These are phyloP conservation scores for Emys orbicularis DNA, from an alignment of 2,797 vertebrate species.

Conservation along the genomic window DNA sequence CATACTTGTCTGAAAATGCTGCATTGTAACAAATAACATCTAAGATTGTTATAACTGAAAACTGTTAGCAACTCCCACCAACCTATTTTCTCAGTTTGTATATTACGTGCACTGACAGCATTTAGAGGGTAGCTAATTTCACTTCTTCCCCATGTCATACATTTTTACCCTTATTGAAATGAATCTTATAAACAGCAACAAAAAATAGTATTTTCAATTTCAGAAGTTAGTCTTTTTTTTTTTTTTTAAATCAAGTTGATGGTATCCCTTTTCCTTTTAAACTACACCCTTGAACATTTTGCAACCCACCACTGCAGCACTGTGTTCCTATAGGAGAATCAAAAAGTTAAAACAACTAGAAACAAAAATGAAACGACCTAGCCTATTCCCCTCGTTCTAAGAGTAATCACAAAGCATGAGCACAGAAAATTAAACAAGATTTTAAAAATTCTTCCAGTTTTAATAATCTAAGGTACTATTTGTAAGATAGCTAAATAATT, in stretches of 20 bases:
- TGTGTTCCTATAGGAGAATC: background rate
- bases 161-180: conserved; percentile 37
- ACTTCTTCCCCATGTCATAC: background rate
- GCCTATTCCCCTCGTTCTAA: background rate
- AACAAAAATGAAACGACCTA: background rate
- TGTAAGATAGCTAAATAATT: background rate
- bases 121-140: background rate
- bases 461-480: background rate
- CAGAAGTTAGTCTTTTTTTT: background rate
- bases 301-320: background rate
- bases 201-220: conserved; percentile 3
- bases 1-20: conserved; percentile 14
- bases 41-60: background rate
- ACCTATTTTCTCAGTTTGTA: conserved; percentile 16
- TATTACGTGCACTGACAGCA: background rate
- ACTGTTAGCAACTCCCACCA: background rate
- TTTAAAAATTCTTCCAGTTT: background rate
- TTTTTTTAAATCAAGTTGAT: conserved; percentile 57
- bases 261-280: conserved; percentile 10
- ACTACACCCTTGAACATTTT: conserved; percentile 16
- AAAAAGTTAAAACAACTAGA: accelerated
- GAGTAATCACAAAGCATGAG: background rate
- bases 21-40: background rate
- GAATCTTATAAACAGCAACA: background rate
- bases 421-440: background rate